These are phyloP conservation scores for Drosophila neutralis DNA, from an alignment of 2,888 invertebrate species.

Conservation along the genomic window DNA sequence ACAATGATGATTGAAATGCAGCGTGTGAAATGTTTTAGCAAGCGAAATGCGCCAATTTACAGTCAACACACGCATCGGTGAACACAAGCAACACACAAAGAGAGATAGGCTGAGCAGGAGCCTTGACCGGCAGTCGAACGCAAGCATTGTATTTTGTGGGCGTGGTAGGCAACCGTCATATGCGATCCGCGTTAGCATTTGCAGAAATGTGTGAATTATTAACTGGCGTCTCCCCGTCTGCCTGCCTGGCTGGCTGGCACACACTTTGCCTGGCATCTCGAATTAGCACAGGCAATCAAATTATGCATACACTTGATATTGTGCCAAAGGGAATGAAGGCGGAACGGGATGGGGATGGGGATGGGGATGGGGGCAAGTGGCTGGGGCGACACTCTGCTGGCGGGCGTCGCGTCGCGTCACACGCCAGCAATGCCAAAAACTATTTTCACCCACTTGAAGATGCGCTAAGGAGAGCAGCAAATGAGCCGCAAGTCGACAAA, in stretches of 20 bases:
- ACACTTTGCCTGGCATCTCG: constrained; percentile 20
- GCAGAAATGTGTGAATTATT: constrained; percentile 62
- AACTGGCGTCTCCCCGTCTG: constrained; percentile 28
- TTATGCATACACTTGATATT: constrained; percentile 66
- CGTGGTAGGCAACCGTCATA: constrained; percentile 38
- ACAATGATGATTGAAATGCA: constrained; percentile 71
- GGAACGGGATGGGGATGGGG: not conserved
- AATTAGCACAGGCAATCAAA: constrained; percentile 66
- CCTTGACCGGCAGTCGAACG: constrained; percentile 44
- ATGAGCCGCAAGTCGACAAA: constrained; percentile 55
- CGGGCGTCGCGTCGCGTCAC: not conserved
- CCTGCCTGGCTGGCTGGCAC: not conserved
- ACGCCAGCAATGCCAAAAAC: constrained; percentile 40
- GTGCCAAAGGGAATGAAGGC: constrained; percentile 4
- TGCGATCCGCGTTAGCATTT: constrained; percentile 37
- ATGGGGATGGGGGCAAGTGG: not conserved
- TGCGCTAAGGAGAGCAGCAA: constrained; percentile 47
- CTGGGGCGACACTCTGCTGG: constrained; percentile 5
- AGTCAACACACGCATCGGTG: constrained; percentile 59
- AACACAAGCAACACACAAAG: constrained; percentile 32
- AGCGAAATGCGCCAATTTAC: constrained; percentile 63
- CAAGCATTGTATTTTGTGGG: constrained; percentile 37
- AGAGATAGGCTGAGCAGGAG: not conserved
- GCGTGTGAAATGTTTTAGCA: constrained; percentile 56
- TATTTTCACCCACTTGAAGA: constrained; percentile 65